Percentiles rank a stretch among this genome's conserved stretches.
Conservation (phyloP, 2,888 invertebrate genomes). For the Antheraea yamamai region DNA sequence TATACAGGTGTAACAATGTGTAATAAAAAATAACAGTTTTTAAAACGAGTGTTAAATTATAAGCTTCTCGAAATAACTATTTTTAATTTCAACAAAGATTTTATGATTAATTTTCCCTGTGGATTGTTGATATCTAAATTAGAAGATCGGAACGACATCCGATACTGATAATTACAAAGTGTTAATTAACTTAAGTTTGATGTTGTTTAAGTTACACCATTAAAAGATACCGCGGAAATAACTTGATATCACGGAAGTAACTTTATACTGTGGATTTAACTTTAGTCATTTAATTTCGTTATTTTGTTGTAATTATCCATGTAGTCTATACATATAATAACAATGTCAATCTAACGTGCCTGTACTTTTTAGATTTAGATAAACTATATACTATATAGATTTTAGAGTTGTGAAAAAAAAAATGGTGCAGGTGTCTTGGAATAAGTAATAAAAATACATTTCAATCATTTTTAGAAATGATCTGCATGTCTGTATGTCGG, state of each 20-base stretch:
- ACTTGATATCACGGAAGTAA: conserved; percentile 1
- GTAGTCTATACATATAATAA: too few species aligned
- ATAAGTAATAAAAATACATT: too few species aligned
- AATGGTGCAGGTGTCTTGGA: too few species aligned
- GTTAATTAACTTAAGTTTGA: conserved; percentile 19
- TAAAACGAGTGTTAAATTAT: too few species aligned
- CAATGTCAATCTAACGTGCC: too few species aligned
- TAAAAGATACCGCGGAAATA: conserved; percentile 1
- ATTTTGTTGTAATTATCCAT: background rate
- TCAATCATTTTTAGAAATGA: too few species aligned
- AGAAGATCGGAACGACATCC: conserved; percentile 15
- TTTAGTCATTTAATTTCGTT: background rate
- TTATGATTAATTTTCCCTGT: background rate
- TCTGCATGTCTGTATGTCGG: too few species aligned
- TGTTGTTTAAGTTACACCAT: conserved; percentile 6
- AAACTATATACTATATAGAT: too few species aligned
- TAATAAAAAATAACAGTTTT: too few species aligned
- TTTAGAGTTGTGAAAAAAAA: too few species aligned
- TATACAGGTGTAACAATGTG: too few species aligned
- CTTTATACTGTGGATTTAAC: background rate
- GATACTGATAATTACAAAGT: conserved; percentile 19
- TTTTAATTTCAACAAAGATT: background rate
- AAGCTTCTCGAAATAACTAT: background rate
- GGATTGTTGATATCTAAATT: conserved; percentile 7
- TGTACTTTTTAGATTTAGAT: too few species aligned